Evolutionary conservation across 2,113 vertebrate genomes (phyloP), one percentile per base, ranked within the genome.

Genomic region (Grallaria varia): DNA sequence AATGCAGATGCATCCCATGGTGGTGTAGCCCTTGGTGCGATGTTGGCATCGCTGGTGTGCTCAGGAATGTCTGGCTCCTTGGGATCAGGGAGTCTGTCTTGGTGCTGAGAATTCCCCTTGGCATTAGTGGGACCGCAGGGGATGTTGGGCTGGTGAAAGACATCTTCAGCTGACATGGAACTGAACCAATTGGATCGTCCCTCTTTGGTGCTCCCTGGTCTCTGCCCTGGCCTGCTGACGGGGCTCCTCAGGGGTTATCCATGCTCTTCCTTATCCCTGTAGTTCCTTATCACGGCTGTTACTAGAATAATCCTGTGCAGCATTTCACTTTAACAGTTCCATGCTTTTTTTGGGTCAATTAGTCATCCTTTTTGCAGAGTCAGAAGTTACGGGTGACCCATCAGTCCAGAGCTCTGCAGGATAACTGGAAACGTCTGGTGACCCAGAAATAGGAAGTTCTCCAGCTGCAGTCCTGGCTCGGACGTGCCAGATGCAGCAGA

Each of bases 111-210:
- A 27, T 44, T 39, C 35, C 72, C 4, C 2, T 33, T 90, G 42
- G 24, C 24, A 13, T 39, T 66, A 62, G 31, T 31, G 31, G 19
- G 44, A 44, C 23, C 24, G 52, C 19, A 19, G 19, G 12, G n/a
- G 14, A 16, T 39, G 11, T 1, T 50, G 31, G 72, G 19, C 22
- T 89, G 55, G 12, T 56, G 44, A 18, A 55, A 45, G 39, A 42
- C 10, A 8, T 77, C 49, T 24, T 59, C 8, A 19, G 15, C 1
- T 4, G 1, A 10, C 0, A 0, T 35, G 49, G 49, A 39, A 7
- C 35, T 79, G 42, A 42, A 30, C 4, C 44, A 56, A 31, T 9
- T 39, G 27, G 19, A 58, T 82, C 12, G 14, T 90, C 28, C 28
- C 1, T 1, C 21, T 66, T 10, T 37, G n/a, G 4, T 3, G 39